Percentiles rank a stretch among this genome's conserved stretches.
Conservation (phyloP, 2,888 invertebrate genomes). For the Drosophila colorata region DNA sequence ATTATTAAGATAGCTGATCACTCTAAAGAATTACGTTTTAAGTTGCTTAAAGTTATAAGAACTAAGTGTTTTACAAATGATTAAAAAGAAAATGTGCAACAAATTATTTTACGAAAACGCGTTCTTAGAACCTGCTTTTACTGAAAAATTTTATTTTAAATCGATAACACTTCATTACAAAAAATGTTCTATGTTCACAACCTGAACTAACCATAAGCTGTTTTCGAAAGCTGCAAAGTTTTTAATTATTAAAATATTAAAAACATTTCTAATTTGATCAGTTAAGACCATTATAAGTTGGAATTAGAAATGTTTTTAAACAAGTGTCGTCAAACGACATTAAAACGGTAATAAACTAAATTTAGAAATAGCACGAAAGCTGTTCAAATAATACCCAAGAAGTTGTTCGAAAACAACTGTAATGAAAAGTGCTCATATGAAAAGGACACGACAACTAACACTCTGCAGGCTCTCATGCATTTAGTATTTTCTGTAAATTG, state of each 20-base stretch:
- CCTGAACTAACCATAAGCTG: too few relatives aligned
- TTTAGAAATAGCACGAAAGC: background rate
- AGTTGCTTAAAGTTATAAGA: too few relatives aligned
- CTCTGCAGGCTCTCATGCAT: conserved; percentile 10
- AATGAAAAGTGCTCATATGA: conserved; percentile 10
- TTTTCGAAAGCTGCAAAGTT: too few relatives aligned
- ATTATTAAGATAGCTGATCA: too few relatives aligned
- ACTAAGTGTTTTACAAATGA: too few relatives aligned
- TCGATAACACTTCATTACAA: too few relatives aligned
- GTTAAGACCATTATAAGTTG: background rate
- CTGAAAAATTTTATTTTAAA: too few relatives aligned
- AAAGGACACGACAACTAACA: conserved; percentile 4
- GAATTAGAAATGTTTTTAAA: background rate
- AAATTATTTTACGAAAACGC: too few relatives aligned
- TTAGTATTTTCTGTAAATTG: conserved; percentile 35
- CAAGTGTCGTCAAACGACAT: background rate
- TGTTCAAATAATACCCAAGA: background rate
- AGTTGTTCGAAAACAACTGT: background rate
- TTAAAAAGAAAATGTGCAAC: too few relatives aligned
- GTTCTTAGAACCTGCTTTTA: too few relatives aligned
- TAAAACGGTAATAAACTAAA: background rate
- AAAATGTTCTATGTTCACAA: too few relatives aligned
- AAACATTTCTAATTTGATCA: background rate
- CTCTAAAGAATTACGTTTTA: too few relatives aligned
- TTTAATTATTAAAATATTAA: background rate